Percentiles rank a stretch among this genome's conserved stretches.
These are phyloP conservation scores for Pachyseris speciosa DNA, from an alignment of 64 coral and sea anemone genomes.

Conservation along the genomic window DNA sequence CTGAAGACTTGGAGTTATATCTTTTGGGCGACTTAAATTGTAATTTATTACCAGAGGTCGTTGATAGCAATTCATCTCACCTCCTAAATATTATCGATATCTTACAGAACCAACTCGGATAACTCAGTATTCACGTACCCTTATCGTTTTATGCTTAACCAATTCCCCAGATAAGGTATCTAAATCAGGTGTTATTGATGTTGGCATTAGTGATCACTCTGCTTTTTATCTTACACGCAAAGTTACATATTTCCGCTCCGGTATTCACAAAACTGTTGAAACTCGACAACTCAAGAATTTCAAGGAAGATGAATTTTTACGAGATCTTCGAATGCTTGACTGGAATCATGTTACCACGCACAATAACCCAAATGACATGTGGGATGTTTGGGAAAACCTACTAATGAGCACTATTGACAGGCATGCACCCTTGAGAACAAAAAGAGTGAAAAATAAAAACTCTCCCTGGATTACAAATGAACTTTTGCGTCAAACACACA, in stretches of 20 bases:
- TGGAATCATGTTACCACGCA: neutral
- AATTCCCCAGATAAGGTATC: conserved; percentile 20
- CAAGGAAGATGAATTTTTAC: neutral
- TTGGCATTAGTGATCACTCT: conserved; percentile 40
- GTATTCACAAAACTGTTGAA: no score
- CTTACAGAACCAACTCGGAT: conserved; percentile 28
- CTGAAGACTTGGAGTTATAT: conserved; percentile 56
- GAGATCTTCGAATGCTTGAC: neutral
- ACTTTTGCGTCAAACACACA: neutral
- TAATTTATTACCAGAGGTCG: conserved; percentile 5
- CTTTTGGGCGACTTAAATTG: conserved; percentile 52
- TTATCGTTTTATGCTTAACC: conserved; percentile 28
- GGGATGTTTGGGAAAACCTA: neutral
- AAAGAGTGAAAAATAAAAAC: neutral
- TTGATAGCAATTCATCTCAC: conserved; percentile 1
- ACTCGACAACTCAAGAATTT: no score
- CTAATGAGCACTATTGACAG: neutral
- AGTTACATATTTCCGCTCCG: no score
- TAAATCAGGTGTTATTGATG: neutral
- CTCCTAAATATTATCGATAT: neutral
- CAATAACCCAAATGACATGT: conserved; percentile 21
- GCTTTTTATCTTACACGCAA: neutral
- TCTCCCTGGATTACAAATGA: neutral
- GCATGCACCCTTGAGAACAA: conserved; percentile 10
- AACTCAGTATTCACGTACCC: neutral